Percentiles rank a stretch among this genome's conserved stretches.
These are phyloP conservation scores for Ceratina australensis DNA, from an alignment of 1,140 invertebrate genomes.

Conservation along the genomic window DNA sequence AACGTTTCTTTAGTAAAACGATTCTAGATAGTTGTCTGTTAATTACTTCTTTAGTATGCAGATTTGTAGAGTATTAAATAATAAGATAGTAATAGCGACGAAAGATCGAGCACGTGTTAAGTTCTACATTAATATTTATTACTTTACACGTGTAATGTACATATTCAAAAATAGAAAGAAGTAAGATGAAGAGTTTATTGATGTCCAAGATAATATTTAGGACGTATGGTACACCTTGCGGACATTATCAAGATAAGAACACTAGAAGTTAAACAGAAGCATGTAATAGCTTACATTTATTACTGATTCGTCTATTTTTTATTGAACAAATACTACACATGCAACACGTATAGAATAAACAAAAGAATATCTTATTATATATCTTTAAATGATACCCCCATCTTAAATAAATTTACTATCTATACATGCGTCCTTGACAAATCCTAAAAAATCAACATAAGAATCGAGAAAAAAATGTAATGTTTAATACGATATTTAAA, in stretches of 20 bases:
- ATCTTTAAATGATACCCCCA: background rate
- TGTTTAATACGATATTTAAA: constrained; percentile 11
- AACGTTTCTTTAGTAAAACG: constrained; percentile 64
- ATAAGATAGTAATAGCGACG: constrained; percentile 13
- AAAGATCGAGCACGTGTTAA: constrained; percentile 26
- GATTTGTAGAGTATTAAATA: background rate
- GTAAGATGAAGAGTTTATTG: constrained; percentile 19
- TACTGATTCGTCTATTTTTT: constrained; percentile 53
- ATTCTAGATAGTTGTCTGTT: constrained; percentile 24
- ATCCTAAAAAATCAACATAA: constrained; percentile 8
- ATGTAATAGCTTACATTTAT: constrained; percentile 54
- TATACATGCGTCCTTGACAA: constrained; percentile 27
- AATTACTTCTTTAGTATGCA: constrained; percentile 4
- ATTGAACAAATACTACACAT: constrained; percentile 41
- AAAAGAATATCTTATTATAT: constrained; percentile 8
- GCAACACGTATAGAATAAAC: constrained; percentile 42
- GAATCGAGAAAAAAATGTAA: background rate
- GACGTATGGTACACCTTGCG: constrained; percentile 51
- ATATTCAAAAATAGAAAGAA: constrained; percentile 25
- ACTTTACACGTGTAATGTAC: constrained; percentile 39
- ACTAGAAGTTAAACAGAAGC: constrained; percentile 37
- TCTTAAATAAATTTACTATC: constrained; percentile 27
- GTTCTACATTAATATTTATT: constrained; percentile 40
- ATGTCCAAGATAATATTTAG: constrained; percentile 23
- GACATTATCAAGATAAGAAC: constrained; percentile 43